Evolutionary conservation across 2,797 vertebrate species (phyloP).

Genomic region (Poecilia picta): DNA sequence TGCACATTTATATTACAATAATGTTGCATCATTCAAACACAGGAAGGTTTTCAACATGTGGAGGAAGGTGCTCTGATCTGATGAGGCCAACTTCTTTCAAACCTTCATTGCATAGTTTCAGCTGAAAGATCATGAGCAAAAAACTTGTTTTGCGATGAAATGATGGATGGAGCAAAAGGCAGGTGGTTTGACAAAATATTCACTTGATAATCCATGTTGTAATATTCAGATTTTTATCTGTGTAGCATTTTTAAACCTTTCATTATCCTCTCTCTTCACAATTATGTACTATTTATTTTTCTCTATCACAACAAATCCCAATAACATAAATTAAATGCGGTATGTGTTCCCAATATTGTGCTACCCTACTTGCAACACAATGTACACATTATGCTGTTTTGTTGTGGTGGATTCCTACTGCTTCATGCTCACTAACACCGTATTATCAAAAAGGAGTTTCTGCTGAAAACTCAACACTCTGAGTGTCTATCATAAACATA

Average conservation of each 20-base stretch:
- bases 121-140: background rate
- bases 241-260: background rate
- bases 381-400: background rate
- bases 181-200: background rate
- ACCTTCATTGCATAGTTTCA: background rate
- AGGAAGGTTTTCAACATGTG: background rate
- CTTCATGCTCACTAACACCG: background rate
- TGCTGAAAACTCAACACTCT: background rate
- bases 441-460: background rate
- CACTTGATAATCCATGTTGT: background rate
- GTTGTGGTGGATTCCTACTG: conserved; percentile 4
- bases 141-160: background rate
- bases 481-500: background rate
- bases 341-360: background rate
- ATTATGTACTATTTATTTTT: background rate
- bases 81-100: background rate
- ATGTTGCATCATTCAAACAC: background rate
- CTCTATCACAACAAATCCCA: background rate
- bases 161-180: background rate
- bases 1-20: background rate
- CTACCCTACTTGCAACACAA: background rate
- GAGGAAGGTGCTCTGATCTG: background rate
- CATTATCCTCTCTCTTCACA: background rate
- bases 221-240: background rate
- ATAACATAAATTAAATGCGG: background rate